Evolutionary conservation across 2,797 vertebrate species (phyloP).

Genomic region (Mus caroli): DNA sequence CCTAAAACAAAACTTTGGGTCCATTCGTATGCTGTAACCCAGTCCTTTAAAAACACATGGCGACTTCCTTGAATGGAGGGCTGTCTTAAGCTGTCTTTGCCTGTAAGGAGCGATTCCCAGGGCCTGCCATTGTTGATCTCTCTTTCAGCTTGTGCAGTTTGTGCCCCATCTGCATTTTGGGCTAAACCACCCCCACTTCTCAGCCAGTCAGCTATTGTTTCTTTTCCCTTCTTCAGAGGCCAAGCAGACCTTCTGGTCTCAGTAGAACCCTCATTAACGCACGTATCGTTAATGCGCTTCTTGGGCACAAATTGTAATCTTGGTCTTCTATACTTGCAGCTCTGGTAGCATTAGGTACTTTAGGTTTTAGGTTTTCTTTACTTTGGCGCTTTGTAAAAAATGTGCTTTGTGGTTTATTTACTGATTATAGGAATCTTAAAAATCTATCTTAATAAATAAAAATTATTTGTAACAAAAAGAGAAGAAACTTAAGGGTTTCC

Average conservation of each 20-base stretch:
- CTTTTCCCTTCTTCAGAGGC: background rate
- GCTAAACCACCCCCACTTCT: background rate
- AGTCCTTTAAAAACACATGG: background rate
- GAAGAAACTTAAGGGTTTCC: background rate
- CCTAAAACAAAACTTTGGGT: background rate
- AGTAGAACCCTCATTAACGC: background rate
- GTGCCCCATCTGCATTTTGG: background rate
- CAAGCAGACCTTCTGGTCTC: background rate
- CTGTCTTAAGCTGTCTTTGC: background rate
- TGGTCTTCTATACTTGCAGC: too few relatives aligned
- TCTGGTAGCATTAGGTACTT: background rate
- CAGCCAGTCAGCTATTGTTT: background rate
- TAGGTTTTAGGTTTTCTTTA: background rate
- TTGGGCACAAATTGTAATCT: background rate
- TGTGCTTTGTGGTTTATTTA: background rate
- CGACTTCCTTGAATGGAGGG: background rate
- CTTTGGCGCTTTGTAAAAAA: background rate
- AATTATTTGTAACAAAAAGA: conserved; percentile 1
- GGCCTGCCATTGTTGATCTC: background rate
- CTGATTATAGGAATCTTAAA: background rate
- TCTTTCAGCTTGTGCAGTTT: background rate
- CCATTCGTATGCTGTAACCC: background rate
- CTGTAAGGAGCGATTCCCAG: background rate
- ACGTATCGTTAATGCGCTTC: too few relatives aligned
- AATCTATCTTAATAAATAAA: background rate